Percentiles rank a stretch among this genome's conserved stretches.
Evolutionary conservation across 2,797 vertebrate genomes (phyloP).

Genomic region (Ceyx erithaca): DNA sequence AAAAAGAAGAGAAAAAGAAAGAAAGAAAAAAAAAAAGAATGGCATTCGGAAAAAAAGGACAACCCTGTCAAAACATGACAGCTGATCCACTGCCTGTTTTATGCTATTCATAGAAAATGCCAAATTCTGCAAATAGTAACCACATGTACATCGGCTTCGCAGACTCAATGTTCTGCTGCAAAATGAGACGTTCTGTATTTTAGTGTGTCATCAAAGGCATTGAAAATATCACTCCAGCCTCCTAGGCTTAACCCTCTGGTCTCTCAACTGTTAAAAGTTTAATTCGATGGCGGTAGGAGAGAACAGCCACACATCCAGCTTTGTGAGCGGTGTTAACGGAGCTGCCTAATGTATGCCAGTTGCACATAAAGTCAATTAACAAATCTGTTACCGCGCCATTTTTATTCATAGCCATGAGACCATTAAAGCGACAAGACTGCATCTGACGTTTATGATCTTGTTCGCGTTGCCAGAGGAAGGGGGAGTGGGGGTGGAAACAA

Average conservation of each 20-base stretch:
- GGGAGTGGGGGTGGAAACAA: constrained; percentile 19
- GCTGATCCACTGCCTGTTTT: constrained; percentile 78
- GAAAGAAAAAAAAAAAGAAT: constrained; percentile 24
- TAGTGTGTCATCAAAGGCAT: constrained; percentile 76
- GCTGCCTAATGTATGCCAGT: constrained; percentile 54
- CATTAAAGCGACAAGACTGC: constrained; percentile 63
- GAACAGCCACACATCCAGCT: constrained; percentile 55
- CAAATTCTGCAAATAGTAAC: constrained; percentile 84
- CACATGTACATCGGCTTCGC: constrained; percentile 74
- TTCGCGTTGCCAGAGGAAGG: constrained; percentile 58
- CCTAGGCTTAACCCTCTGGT: constrained; percentile 73
- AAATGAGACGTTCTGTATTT: constrained; percentile 78
- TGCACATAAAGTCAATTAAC: constrained; percentile 64
- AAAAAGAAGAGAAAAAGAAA: background rate
- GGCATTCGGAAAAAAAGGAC: constrained; percentile 78
- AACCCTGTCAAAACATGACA: constrained; percentile 83
- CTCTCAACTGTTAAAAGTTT: constrained; percentile 63
- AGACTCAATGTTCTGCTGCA: constrained; percentile 74
- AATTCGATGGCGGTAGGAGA: constrained; percentile 31
- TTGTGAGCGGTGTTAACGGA: constrained; percentile 38
- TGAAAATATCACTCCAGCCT: constrained; percentile 76
- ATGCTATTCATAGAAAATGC: constrained; percentile 83
- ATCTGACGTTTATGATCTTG: constrained; percentile 70
- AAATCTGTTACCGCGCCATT: constrained; percentile 73
- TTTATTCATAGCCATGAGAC: constrained; percentile 71